These are phyloP conservation scores for Notocelia uddmanniana DNA, from an alignment of 2,888 invertebrate genomes.

Conservation along the genomic window DNA sequence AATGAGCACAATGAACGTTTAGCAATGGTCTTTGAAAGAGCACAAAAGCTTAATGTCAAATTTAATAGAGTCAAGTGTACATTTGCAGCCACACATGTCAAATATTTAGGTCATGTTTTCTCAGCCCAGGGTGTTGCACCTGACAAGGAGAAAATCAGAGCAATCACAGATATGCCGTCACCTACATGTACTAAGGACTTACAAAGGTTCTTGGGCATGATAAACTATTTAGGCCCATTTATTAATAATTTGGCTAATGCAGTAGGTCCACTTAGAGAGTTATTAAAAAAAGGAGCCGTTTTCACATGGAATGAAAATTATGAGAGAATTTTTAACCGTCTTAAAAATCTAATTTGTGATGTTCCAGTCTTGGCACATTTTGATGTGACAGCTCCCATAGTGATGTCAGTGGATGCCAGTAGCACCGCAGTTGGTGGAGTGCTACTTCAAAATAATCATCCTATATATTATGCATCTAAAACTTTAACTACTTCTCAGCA, in stretches of 20 bases:
- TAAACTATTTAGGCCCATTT: neutral
- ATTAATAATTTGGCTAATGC: too few species aligned
- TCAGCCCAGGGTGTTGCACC: slow-evolving; percentile 19
- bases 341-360: too few species aligned
- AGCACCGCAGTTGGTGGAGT: slow-evolving; percentile 1
- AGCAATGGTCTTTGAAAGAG: slow-evolving; percentile 36
- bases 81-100: slow-evolving; percentile 44
- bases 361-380: too few species aligned
- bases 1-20: slow-evolving; percentile 43
- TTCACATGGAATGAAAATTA: slow-evolving; percentile 4
- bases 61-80: slow-evolving; percentile 42
- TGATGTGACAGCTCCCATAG: too few species aligned
- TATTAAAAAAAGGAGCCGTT: slow-evolving; percentile 44
- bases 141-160: slow-evolving; percentile 9
- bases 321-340: too few species aligned
- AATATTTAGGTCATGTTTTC: slow-evolving; percentile 48
- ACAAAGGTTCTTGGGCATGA: slow-evolving; percentile 2
- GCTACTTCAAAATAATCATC: slow-evolving; percentile 28
- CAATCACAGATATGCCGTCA: neutral
- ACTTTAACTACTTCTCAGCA: slow-evolving; percentile 27
- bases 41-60: slow-evolving; percentile 36
- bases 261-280: slow-evolving; percentile 10
- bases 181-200: neutral
- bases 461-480: slow-evolving; percentile 27
- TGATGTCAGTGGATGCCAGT: too few species aligned